Evolutionary conservation across 2,888 invertebrate species (phyloP).

Genomic region (Yponomeuta evonymella): DNA sequence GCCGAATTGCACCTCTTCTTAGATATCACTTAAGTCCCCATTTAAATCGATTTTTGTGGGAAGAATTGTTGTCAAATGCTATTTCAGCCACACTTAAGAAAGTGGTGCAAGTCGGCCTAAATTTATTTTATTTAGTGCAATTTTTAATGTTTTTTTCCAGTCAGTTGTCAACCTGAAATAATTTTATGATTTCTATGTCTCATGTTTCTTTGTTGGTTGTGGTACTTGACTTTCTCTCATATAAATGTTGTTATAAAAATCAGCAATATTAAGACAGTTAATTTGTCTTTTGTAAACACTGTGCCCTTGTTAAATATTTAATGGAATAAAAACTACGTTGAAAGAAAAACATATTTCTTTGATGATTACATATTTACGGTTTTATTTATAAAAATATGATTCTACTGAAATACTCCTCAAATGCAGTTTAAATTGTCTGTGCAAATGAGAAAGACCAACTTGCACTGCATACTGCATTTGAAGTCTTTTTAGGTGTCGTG

Average conservation of each 20-base stretch:
- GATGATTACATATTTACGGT: background rate
- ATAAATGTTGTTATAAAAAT: too few relatives aligned
- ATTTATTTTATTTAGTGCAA: background rate
- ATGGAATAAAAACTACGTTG: constrained; percentile 69
- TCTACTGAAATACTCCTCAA: too few relatives aligned
- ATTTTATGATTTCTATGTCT: background rate
- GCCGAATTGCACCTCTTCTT: too few relatives aligned
- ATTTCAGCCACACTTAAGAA: too few relatives aligned
- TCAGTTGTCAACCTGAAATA: background rate
- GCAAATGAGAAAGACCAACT: too few relatives aligned
- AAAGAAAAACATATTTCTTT: constrained; percentile 30
- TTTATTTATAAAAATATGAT: too few relatives aligned
- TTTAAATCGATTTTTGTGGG: too few relatives aligned
- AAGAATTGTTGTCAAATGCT: too few relatives aligned
- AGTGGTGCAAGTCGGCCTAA: background rate
- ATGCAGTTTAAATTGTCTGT: too few relatives aligned
- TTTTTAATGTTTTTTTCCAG: background rate
- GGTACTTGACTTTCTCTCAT: background rate
- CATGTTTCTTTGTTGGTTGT: background rate
- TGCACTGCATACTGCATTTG: too few relatives aligned
- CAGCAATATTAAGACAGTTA: background rate
- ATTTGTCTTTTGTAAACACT: constrained; percentile 34
- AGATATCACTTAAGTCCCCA: too few relatives aligned
- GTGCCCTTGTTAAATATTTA: constrained; percentile 66
- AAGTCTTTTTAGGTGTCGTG: too few relatives aligned